Evolutionary conservation across 2,888 invertebrate species (phyloP).

Genomic region (Cactoblastis cactorum): DNA sequence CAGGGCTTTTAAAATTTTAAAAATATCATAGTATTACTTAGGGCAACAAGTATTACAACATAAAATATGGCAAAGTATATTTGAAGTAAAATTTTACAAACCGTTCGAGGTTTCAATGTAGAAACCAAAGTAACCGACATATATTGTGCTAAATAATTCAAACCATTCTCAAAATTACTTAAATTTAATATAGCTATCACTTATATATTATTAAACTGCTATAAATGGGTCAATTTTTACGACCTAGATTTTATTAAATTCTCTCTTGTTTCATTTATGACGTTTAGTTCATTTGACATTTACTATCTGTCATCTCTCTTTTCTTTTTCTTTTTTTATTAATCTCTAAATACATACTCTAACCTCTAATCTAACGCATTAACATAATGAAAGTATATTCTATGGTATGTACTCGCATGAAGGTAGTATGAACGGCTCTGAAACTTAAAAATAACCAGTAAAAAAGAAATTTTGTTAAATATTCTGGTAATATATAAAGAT

Average conservation of each 20-base stretch:
- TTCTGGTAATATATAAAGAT: no score
- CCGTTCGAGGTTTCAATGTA: conserved; percentile 42
- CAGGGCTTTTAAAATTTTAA: conserved; percentile 16
- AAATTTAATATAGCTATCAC: conserved; percentile 22
- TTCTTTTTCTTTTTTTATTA: no score
- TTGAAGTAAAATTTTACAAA: conserved; percentile 36
- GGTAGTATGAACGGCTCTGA: no score
- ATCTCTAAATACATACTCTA: no score
- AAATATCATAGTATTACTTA: conserved; percentile 32
- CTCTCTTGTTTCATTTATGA: conserved; percentile 32
- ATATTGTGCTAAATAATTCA: conserved; percentile 38
- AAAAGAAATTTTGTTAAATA: no score
- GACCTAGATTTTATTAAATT: conserved; percentile 58
- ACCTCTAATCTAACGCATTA: no score
- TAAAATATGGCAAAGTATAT: conserved; percentile 71
- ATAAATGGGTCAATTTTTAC: conserved; percentile 54
- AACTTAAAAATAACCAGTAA: no score
- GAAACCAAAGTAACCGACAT: conserved; percentile 38
- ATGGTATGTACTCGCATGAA: no score
- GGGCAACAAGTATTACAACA: conserved; percentile 56
- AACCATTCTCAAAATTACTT: conserved; percentile 34
- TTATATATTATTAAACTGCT: not conserved
- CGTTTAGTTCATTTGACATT: conserved; percentile 34
- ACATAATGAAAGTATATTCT: no score
- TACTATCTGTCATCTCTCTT: not conserved